Percentiles rank a stretch among this genome's conserved stretches.
phyloP scores from a whole-genome alignment of 2,797 vertebrate species.

The Chelidonichthys spinosus region DNA sequence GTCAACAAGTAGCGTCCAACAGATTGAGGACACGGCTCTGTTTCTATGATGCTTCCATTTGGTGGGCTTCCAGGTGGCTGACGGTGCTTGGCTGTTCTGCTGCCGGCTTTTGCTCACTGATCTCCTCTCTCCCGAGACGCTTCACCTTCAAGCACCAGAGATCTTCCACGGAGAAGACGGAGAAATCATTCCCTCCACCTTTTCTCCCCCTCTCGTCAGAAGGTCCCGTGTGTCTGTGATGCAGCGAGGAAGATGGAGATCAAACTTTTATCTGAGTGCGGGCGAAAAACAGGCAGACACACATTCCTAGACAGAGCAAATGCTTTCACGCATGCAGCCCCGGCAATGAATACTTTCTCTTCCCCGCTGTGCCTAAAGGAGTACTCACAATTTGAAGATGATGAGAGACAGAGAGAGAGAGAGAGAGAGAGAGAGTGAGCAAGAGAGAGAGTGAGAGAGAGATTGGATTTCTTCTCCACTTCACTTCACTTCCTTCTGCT shows the following conservation, averaged over 20 bases:
- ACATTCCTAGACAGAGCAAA: slow-evolving; percentile 54
- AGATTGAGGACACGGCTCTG: slow-evolving; percentile 50
- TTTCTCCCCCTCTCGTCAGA: slow-evolving; percentile 17
- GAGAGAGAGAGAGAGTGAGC: slow-evolving; percentile 60
- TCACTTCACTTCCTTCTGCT: slow-evolving; percentile 63
- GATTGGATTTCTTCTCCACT: slow-evolving; percentile 64
- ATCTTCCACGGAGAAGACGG: slow-evolving; percentile 39
- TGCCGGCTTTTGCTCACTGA: slow-evolving; percentile 58
- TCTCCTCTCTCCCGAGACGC: slow-evolving; percentile 52
- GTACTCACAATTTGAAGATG: slow-evolving; percentile 73
- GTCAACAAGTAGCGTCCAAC: slow-evolving; percentile 40
- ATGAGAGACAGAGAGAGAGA: slow-evolving; percentile 65
- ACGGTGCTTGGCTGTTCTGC: slow-evolving; percentile 46
- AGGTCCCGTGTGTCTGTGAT: slow-evolving; percentile 42
- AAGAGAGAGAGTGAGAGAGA: slow-evolving; percentile 39
- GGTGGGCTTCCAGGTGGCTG: slow-evolving; percentile 57
- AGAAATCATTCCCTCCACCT: slow-evolving; percentile 50
- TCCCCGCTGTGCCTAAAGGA: slow-evolving; percentile 69
- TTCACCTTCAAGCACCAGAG: slow-evolving; percentile 47
- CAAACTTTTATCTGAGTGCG: slow-evolving; percentile 53
- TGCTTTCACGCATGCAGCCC: slow-evolving; percentile 49
- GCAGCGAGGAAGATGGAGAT: slow-evolving; percentile 50
- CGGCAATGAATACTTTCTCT: slow-evolving; percentile 57
- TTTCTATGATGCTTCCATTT: slow-evolving; percentile 47
- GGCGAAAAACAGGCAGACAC: slow-evolving; percentile 47